A percentile compares a stretch with the other conserved stretches of the same genome.
Conservation (phyloP, 1,140 invertebrate genomes). For the Phymorhynchus buccinoides region DNA sequence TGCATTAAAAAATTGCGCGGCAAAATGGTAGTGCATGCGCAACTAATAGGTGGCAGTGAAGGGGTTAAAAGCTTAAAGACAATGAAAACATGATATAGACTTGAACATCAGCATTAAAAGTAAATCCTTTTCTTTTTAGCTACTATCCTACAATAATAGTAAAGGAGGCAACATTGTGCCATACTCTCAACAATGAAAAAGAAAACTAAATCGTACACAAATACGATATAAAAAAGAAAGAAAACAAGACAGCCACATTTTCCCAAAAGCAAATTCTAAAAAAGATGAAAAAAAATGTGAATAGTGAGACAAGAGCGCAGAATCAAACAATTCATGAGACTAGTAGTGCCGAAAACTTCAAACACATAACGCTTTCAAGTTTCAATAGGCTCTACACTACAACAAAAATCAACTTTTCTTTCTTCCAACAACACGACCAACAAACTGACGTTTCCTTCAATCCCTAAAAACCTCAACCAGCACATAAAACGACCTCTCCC, state of each 20-base stretch:
- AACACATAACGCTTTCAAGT: neutral
- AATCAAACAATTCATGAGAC: neutral
- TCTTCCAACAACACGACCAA: neutral
- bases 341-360: neutral
- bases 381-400: neutral
- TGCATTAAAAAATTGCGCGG: neutral
- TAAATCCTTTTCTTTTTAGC: too few relatives aligned
- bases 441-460: neutral
- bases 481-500: neutral
- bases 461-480: too few relatives aligned
- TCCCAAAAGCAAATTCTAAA: neutral
- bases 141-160: too few relatives aligned
- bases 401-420: neutral
- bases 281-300: neutral
- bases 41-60: too few relatives aligned
- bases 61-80: too few relatives aligned
- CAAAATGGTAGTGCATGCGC: too few relatives aligned
- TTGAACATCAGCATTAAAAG: too few relatives aligned
- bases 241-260: neutral
- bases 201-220: neutral
- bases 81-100: too few relatives aligned
- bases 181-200: too few relatives aligned
- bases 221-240: too few relatives aligned
- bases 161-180: too few relatives aligned
- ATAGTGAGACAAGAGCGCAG: neutral